These are phyloP conservation scores for Trematomus bernacchii DNA, from an alignment of 2,797 vertebrate genomes.

Conservation along the genomic window DNA sequence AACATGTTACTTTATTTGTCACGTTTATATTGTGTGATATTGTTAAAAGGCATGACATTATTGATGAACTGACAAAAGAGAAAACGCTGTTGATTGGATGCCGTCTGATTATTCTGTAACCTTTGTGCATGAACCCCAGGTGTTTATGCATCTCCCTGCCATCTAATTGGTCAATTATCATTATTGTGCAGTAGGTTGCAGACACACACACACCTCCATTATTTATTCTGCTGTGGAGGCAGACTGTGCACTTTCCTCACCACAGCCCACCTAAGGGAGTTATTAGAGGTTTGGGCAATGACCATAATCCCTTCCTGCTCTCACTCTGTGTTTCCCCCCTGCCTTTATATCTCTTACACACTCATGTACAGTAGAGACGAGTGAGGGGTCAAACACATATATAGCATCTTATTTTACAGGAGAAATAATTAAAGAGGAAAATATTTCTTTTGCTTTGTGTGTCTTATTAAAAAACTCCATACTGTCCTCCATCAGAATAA, in stretches of 20 bases:
- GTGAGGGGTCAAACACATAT: neutral
- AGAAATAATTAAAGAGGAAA: neutral
- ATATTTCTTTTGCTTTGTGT: neutral
- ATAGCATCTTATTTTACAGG: neutral
- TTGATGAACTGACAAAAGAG: constrained; percentile 28
- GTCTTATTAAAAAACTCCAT: neutral
- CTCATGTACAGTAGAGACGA: neutral
- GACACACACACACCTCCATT: constrained; percentile 44
- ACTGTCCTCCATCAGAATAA: too few relatives aligned
- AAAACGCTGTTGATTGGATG: neutral
- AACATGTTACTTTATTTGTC: neutral
- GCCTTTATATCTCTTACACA: neutral
- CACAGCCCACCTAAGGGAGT: constrained; percentile 54
- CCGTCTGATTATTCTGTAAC: constrained; percentile 29
- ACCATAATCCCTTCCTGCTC: constrained; percentile 32
- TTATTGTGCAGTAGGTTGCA: constrained; percentile 28
- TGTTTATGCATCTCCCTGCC: constrained; percentile 29
- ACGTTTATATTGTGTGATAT: neutral
- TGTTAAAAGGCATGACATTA: neutral
- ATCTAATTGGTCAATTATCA: constrained; percentile 67
- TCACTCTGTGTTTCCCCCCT: neutral
- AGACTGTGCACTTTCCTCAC: constrained; percentile 37
- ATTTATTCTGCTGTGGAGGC: constrained; percentile 55
- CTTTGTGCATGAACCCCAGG: constrained; percentile 55
- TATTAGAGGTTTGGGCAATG: constrained; percentile 45